A percentile compares a stretch with the other conserved stretches of the same genome.
Conservation (phyloP, 1,140 invertebrate species). For the Epicauta chinensis region DNA sequence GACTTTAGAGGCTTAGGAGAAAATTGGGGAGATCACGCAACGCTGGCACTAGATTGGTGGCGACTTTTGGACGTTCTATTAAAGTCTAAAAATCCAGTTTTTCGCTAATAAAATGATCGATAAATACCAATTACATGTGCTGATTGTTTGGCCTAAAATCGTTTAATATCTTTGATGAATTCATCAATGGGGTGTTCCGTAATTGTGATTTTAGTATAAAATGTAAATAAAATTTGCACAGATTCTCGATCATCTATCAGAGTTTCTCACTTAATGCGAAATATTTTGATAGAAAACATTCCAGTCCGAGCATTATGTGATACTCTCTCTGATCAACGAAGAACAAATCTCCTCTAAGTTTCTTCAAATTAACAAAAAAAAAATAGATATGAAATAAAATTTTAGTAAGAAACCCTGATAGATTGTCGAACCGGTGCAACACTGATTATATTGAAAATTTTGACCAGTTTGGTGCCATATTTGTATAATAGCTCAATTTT, state of each 20-base stretch:
- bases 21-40: no score
- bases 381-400: not conserved
- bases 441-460: slow-evolving; percentile 27
- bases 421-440: not conserved
- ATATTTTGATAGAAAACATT: no score
- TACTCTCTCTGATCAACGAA: no score
- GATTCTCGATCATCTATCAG: not conserved
- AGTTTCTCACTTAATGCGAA: no score
- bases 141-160: not conserved
- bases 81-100: no score
- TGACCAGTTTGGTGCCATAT: slow-evolving; percentile 44
- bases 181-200: slow-evolving; percentile 43
- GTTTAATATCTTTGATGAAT: slow-evolving; percentile 28
- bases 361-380: not conserved
- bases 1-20: no score
- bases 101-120: no score
- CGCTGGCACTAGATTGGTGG: no score
- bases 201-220: slow-evolving; percentile 35
- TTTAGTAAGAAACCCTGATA: not conserved
- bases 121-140: no score
- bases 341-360: not conserved
- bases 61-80: no score
- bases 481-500: slow-evolving; percentile 45
- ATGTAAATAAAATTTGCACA: slow-evolving; percentile 4
- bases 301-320: no score